Percentiles rank a stretch among this genome's conserved stretches.
phyloP scores from a whole-genome alignment of 2,888 invertebrate species.

The Colletes collaris region DNA sequence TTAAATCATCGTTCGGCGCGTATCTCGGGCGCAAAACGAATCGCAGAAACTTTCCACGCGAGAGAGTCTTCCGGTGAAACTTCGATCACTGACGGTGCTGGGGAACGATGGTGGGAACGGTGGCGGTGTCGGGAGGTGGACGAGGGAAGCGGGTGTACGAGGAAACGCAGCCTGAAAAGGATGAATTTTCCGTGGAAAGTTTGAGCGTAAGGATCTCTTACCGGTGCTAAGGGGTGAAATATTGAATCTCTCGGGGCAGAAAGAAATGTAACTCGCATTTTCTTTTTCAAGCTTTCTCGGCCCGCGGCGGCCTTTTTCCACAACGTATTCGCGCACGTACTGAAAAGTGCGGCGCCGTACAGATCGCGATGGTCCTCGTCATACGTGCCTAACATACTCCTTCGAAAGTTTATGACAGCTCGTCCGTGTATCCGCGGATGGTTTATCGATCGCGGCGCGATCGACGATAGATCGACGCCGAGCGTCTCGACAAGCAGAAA shows the following conservation, averaged over 20 bases:
- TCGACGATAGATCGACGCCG: conserved; percentile 23
- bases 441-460: conserved; percentile 49
- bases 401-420: conserved; percentile 52
- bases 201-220: conserved; percentile 54
- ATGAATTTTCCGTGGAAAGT: conserved; percentile 55
- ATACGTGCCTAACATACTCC: conserved; percentile 61
- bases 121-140: neutral
- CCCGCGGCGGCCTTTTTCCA: conserved; percentile 14
- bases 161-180: conserved; percentile 31
- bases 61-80: conserved; percentile 24
- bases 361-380: conserved; percentile 59
- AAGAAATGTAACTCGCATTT: conserved; percentile 64
- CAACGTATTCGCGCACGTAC: conserved; percentile 32
- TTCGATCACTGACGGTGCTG: conserved; percentile 15
- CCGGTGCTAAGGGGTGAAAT: conserved; percentile 60
- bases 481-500: neutral
- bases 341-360: conserved; percentile 41
- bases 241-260: conserved; percentile 56
- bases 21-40: neutral
- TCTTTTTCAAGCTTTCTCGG: conserved; percentile 42
- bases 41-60: conserved; percentile 14
- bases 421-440: conserved; percentile 40
- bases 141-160: neutral
- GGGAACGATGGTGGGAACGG: too few relatives aligned
- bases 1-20: conserved; percentile 28